A percentile compares a stretch with the other conserved stretches of the same genome.
Conservation (phyloP, 2,888 invertebrate genomes). For the Choristoneura rosaceana region DNA sequence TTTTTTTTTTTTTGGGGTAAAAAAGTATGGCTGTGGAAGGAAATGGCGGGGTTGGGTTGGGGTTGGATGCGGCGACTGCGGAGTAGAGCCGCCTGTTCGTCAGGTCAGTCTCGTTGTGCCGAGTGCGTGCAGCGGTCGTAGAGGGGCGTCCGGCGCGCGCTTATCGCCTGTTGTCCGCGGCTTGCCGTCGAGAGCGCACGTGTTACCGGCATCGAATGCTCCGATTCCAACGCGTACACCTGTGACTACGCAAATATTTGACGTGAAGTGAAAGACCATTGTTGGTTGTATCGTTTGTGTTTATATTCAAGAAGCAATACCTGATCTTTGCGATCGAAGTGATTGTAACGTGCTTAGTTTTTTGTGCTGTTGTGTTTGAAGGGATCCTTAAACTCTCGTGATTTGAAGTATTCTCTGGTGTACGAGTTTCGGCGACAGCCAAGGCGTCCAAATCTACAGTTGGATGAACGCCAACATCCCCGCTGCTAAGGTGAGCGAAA, state of each 20-base stretch:
- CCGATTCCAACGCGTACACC: constrained; percentile 70
- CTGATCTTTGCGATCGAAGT: constrained; percentile 59
- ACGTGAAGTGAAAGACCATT: constrained; percentile 78
- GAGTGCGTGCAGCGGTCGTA: constrained; percentile 76
- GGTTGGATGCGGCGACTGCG: constrained; percentile 64
- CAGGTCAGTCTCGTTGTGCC: constrained; percentile 78
- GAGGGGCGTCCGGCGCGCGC: constrained; percentile 61
- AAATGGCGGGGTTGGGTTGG: constrained; percentile 58
- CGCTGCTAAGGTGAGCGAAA: constrained; percentile 78
- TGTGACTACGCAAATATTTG: constrained; percentile 78
- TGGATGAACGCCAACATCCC: constrained; percentile 84
- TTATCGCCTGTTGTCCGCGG: constrained; percentile 74
- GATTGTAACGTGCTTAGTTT: constrained; percentile 69
- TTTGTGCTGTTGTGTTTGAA: constrained; percentile 62
- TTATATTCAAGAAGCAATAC: constrained; percentile 53
- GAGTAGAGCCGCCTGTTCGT: constrained; percentile 50
- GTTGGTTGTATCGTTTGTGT: constrained; percentile 66
- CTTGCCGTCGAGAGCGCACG: constrained; percentile 78
- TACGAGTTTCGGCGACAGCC: constrained; percentile 77
- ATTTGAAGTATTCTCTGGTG: constrained; percentile 62
- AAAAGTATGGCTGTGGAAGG: constrained; percentile 56
- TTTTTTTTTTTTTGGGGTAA: constrained; percentile 60
- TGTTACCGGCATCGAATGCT: constrained; percentile 68
- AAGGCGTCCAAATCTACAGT: constrained; percentile 72
- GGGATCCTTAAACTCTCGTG: constrained; percentile 63